phyloP scores from a whole-genome alignment of 2,797 vertebrate genomes.

The Sphenodon punctatus region DNA sequence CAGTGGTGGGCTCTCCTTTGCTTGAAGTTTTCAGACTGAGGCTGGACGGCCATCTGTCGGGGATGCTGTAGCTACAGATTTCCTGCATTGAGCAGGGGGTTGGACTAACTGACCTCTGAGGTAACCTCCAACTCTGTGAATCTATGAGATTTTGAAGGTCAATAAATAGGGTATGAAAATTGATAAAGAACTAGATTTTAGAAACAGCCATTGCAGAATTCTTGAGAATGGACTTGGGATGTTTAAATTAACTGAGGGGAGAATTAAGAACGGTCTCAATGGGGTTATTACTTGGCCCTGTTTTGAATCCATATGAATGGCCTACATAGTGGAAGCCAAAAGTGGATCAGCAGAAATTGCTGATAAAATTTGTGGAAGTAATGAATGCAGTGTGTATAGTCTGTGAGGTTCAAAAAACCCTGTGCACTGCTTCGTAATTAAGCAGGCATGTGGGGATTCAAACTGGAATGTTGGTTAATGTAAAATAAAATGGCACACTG shows the following conservation, averaged over 20 bases:
- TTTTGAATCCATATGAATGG: neutral
- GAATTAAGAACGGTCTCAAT: neutral
- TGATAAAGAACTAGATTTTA: conserved; percentile 12
- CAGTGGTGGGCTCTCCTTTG: too few relatives aligned
- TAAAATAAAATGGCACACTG: neutral
- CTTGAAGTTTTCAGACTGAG: too few relatives aligned
- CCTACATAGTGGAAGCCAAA: neutral
- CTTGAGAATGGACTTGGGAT: neutral
- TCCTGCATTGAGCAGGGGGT: too few relatives aligned
- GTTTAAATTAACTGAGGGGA: neutral
- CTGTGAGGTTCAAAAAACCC: neutral
- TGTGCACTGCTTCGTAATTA: neutral
- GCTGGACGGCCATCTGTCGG: too few relatives aligned
- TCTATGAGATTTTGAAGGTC: too few relatives aligned
- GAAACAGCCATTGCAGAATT: neutral
- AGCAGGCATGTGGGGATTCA: neutral
- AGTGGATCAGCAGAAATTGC: neutral
- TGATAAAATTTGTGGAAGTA: neutral
- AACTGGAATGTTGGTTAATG: neutral
- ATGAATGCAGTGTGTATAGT: neutral
- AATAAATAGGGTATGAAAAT: neutral
- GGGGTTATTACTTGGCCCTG: neutral
- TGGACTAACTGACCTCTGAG: too few relatives aligned
- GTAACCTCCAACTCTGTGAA: too few relatives aligned
- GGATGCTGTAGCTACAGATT: too few relatives aligned